Conservation (phyloP, 2,113 vertebrate species). For the Chionodraco myersi region DNA sequence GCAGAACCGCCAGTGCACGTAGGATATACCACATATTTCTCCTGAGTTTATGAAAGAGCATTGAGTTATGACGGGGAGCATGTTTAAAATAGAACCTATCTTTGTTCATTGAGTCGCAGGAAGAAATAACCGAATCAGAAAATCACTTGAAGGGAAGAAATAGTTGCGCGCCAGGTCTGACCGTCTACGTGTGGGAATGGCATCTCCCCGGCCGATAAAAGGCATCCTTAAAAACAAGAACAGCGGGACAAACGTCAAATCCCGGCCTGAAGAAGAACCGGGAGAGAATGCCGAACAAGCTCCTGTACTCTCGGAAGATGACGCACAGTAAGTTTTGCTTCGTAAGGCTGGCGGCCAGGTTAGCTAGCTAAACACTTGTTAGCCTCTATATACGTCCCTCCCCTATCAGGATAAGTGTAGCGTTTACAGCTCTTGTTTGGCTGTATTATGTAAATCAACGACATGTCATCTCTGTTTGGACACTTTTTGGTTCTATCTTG, state of each 20-base stretch:
- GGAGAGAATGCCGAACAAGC: constrained; percentile 72
- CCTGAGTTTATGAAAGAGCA: not conserved
- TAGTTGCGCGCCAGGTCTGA: constrained; percentile 33
- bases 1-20: not conserved
- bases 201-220: constrained; percentile 85
- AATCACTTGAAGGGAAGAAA: not conserved
- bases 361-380: constrained; percentile 68
- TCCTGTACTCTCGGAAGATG: constrained; percentile 77
- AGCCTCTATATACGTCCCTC: constrained; percentile 44
- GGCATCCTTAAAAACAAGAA: constrained; percentile 86
- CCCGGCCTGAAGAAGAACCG: constrained; percentile 63
- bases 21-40: constrained; percentile 15
- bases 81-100: not conserved
- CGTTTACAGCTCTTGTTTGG: constrained; percentile 2
- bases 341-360: constrained; percentile 2
- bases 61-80: constrained; percentile 50
- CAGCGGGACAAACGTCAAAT: constrained; percentile 64
- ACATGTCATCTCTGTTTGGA: not conserved
- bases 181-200: constrained; percentile 80
- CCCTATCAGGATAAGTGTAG: not conserved
- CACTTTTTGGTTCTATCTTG: constrained; percentile 24
- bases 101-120: constrained; percentile 17
- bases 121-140: constrained; percentile 22
- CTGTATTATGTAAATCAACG: not conserved
- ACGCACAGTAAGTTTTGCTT: constrained; percentile 82